phyloP scores from a whole-genome alignment of 2,888 invertebrate species.

The Taphrorychus bicolor region DNA sequence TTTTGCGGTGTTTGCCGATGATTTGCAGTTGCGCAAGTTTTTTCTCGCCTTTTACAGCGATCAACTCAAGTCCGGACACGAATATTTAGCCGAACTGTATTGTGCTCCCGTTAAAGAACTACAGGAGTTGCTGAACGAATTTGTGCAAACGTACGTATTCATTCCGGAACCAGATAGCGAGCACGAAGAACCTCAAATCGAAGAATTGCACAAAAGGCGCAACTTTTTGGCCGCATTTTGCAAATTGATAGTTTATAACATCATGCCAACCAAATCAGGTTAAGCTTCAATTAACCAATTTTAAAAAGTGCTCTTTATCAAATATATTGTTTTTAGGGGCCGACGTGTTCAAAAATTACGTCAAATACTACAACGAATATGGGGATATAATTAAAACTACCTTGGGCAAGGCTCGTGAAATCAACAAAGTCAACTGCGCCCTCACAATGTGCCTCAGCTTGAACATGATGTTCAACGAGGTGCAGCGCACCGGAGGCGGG shows the following conservation, averaged over 20 bases:
- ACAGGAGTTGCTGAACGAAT: constrained; percentile 84
- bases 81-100: constrained; percentile 67
- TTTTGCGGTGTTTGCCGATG: not conserved
- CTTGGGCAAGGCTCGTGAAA: constrained; percentile 94
- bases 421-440: constrained; percentile 95
- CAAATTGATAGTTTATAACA: constrained; percentile 97
- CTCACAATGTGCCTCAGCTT: constrained; percentile 92
- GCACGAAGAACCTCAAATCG: constrained; percentile 95
- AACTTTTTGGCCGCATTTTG: constrained; percentile 97
- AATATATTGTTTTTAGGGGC: constrained; percentile 61
- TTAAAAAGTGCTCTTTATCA: no score
- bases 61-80: constrained; percentile 45
- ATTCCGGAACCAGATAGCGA: constrained; percentile 88
- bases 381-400: constrained; percentile 98
- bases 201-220: constrained; percentile 94
- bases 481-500: constrained; percentile 60
- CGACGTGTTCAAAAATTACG: constrained; percentile 96
- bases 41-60: constrained; percentile 76
- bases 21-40: not conserved
- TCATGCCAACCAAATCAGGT: constrained; percentile 87
- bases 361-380: constrained; percentile 97
- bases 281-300: no score
- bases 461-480: constrained; percentile 84
- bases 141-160: constrained; percentile 94
- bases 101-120: constrained; percentile 82